A percentile compares a stretch with the other conserved stretches of the same genome.
Conservation (phyloP, 1,140 invertebrate genomes). For the Dufourea novaeangliae region DNA sequence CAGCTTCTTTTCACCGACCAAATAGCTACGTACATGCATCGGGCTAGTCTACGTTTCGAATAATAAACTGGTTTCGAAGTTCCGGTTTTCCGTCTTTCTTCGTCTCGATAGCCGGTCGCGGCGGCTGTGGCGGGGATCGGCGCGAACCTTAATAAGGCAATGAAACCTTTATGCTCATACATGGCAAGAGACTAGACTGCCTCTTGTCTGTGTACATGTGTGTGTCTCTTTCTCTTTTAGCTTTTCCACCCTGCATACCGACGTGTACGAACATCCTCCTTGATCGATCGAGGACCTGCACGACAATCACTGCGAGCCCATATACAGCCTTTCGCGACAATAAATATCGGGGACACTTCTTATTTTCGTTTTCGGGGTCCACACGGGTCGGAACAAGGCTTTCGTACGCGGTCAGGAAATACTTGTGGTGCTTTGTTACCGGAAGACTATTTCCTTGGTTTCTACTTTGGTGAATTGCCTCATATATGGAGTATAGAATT, state of each 20-base stretch:
- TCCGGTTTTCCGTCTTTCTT: conserved; percentile 75
- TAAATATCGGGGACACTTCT: conserved; percentile 11
- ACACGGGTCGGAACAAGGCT: not conserved
- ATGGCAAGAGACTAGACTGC: conserved; percentile 65
- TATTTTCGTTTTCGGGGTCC: not conserved
- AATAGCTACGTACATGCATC: conserved; percentile 1
- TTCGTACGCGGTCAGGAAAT: not conserved
- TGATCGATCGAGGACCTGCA: conserved; percentile 41
- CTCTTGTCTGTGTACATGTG: too few relatives aligned
- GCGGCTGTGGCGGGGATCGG: conserved; percentile 5
- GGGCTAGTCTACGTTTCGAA: conserved; percentile 55
- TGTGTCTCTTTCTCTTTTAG: conserved; percentile 24
- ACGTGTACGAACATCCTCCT: conserved; percentile 7
- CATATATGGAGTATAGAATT: too few relatives aligned
- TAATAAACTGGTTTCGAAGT: conserved; percentile 69
- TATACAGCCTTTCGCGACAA: not conserved
- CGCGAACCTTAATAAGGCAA: conserved; percentile 72
- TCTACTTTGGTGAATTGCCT: too few relatives aligned
- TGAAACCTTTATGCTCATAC: conserved; percentile 71
- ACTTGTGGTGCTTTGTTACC: not conserved
- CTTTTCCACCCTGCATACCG: not conserved
- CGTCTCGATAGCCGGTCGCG: conserved; percentile 35
- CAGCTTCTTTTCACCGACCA: conserved; percentile 51
- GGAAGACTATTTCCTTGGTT: too few relatives aligned
- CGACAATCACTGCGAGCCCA: conserved; percentile 11